Evolutionary conservation across 30 jellyfish, hydroid and myxozoan genomes (phyloP).

Genomic region (Chrysaora quinquecirrha): DNA sequence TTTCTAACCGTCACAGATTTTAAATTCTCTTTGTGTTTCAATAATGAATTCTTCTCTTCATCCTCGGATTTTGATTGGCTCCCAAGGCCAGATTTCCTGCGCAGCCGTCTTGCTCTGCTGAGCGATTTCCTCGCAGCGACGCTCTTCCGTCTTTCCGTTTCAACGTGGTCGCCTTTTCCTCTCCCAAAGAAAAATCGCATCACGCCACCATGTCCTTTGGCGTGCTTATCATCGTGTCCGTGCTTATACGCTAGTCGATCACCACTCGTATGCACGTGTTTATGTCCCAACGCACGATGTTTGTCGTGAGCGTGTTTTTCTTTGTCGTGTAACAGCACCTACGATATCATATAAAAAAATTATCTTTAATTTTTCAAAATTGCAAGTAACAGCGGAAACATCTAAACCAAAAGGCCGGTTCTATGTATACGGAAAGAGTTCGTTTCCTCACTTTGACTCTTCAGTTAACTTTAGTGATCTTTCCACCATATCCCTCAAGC

Average conservation of each 20-base stretch:
- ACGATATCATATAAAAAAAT: too few species aligned
- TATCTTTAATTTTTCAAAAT: too few species aligned
- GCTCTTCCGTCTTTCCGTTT: constrained; percentile 51
- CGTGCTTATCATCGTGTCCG: constrained; percentile 5
- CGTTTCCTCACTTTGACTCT: too few species aligned
- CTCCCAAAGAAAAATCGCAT: constrained; percentile 51
- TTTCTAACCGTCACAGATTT: constrained; percentile 14
- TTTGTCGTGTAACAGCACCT: background rate
- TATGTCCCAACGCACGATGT: background rate
- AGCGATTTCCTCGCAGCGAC: constrained; percentile 70
- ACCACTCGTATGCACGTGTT: background rate
- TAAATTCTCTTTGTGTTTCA: background rate
- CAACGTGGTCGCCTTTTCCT: constrained; percentile 62
- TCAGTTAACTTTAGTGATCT: too few species aligned
- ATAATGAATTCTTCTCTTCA: constrained; percentile 2
- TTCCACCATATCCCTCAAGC: too few species aligned
- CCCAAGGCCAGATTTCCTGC: constrained; percentile 65
- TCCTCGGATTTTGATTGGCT: constrained; percentile 42
- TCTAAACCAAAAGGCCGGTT: too few species aligned
- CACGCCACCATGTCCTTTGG: constrained; percentile 30
- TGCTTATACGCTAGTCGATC: background rate
- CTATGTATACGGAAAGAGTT: too few species aligned
- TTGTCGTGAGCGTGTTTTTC: background rate
- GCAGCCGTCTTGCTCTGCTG: constrained; percentile 60
- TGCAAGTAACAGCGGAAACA: too few species aligned